Percentiles rank a stretch among this genome's conserved stretches.
phyloP scores from a whole-genome alignment of 2,113 vertebrate species.

The Empidonax alnorum region DNA sequence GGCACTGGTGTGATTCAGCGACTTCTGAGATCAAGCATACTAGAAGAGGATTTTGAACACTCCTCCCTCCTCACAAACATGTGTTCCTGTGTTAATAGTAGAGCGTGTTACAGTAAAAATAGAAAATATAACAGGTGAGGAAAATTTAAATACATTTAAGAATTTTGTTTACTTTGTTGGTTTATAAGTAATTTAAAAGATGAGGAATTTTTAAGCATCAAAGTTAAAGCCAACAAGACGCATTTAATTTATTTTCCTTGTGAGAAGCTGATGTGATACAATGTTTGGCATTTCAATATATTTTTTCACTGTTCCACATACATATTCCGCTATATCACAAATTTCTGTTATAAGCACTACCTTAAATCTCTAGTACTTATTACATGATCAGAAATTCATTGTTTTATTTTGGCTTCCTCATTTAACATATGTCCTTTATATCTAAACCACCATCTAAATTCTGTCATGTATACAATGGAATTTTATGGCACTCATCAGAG shows the following conservation, averaged over 20 bases:
- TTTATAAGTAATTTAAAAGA: not conserved
- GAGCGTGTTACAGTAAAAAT: not conserved
- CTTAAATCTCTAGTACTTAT: not conserved
- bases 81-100: not conserved
- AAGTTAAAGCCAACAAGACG: not conserved
- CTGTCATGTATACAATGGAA: not conserved
- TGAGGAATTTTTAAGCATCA: not conserved
- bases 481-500: not conserved
- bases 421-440: not conserved
- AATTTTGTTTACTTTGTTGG: not conserved
- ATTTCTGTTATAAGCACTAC: not conserved
- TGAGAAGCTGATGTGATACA: not conserved
- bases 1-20: not conserved
- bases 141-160: not conserved
- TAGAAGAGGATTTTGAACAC: not conserved
- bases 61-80: not conserved
- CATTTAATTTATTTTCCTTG: not conserved
- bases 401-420: not conserved
- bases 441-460: not conserved
- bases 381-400: not conserved
- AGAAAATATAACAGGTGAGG: not conserved
- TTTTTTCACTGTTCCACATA: not conserved
- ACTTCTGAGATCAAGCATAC: not conserved
- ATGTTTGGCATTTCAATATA: not conserved
- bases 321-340: not conserved